Percentiles rank a stretch among this genome's conserved stretches.
Conservation (phyloP, 2,113 vertebrate species). For the Parus major region DNA sequence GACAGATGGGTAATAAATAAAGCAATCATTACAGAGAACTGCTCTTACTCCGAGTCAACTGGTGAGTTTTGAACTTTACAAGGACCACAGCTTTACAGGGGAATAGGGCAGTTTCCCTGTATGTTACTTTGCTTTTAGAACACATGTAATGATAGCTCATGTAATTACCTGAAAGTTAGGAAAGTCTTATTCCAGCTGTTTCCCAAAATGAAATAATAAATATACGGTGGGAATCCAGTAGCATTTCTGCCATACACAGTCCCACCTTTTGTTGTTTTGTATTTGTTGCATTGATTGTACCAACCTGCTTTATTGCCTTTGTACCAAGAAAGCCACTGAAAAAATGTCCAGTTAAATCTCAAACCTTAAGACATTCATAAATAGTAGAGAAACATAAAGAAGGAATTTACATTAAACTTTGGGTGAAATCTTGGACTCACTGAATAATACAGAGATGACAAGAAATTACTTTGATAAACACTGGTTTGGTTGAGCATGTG, state of each 20-base stretch:
- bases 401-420: neutral
- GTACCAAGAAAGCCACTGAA: neutral
- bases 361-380: neutral
- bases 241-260: neutral
- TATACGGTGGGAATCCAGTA: neutral
- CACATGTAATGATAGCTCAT: neutral
- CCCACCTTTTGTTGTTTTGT: neutral
- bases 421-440: neutral
- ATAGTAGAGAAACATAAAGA: neutral
- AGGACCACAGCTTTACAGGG: neutral
- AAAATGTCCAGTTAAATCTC: neutral
- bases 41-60: neutral
- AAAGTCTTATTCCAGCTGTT: neutral
- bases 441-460: neutral
- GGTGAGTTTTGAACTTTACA: neutral
- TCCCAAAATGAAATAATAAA: slow-evolving; percentile 3
- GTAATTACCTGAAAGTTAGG: neutral
- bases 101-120: neutral
- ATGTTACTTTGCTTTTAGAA: neutral
- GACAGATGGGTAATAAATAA: neutral
- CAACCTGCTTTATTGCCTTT: neutral
- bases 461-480: neutral
- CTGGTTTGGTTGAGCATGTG: neutral
- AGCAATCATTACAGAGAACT: neutral
- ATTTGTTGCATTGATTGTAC: neutral